These are phyloP conservation scores for Pleuronectes platessa DNA, from an alignment of 2,113 vertebrate species.

Conservation along the genomic window DNA sequence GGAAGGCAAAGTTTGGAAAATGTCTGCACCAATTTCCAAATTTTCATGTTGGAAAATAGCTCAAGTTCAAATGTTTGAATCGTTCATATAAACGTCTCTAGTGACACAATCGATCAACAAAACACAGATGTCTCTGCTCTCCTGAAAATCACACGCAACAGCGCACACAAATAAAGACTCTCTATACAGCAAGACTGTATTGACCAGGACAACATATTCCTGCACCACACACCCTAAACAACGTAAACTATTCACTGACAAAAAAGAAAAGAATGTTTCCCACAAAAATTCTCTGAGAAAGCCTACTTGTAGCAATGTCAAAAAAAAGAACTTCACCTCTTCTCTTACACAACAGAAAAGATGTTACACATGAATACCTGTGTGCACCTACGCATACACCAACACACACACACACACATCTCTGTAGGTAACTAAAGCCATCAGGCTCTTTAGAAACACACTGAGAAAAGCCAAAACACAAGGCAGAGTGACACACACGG, in stretches of 20 bases:
- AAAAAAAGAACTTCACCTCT: conserved; percentile 15
- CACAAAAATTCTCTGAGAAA: conserved; percentile 18
- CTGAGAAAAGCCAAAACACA: conserved; percentile 39
- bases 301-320: conserved; percentile 32
- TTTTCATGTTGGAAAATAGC: too few species aligned
- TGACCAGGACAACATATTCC: background rate
- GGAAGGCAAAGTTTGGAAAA: too few species aligned
- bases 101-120: too few species aligned
- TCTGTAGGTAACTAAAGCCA: conserved; percentile 26
- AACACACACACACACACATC: conserved; percentile 18
- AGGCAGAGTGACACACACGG: conserved; percentile 37
- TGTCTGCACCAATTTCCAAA: too few species aligned
- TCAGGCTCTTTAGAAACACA: conserved; percentile 37
- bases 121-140: background rate
- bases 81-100: too few species aligned
- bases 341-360: conserved; percentile 52
- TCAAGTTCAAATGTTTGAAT: too few species aligned
- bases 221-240: background rate
- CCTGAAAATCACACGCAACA: background rate
- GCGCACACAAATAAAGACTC: background rate
- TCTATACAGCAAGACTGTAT: background rate
- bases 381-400: conserved; percentile 17
- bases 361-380: conserved; percentile 45
- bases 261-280: conserved; percentile 1
- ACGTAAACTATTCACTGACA: conserved; percentile 7